Base-by-base conservation (phyloP, 1,140 invertebrate genomes). In the Pseudomyrmex sp. region DNA sequence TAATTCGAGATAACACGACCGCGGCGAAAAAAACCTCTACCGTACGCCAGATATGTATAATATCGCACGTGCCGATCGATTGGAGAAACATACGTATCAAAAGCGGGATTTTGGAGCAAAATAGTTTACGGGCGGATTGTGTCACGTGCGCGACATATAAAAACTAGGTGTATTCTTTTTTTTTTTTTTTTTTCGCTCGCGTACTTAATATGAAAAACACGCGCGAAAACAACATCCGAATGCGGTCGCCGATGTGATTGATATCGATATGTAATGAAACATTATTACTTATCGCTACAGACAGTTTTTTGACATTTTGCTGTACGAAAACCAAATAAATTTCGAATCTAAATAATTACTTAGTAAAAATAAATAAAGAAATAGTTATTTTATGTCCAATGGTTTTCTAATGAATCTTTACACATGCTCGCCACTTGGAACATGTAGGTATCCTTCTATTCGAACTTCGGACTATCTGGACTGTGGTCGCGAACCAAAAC, bases 1-100 rank as follows among this genome's bases (percentile, higher is more conserved):
- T 75, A 48, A 20, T 72, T 68, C n/a, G 15, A 44, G 44, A 70
- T 48, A 44, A 44, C 66, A n/a, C 20, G 76, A 48, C 15, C 2
- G 12, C 2, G 15, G 18, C 63, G 35, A 23, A 56, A 69, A 69
- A 56, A 69, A 58, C 35, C 20, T 70, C 72, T 3, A 26, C 23
- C 10, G 44, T 48, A 35, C 12, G 35, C 15, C 15, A 44, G 20
- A 70, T 70, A 50, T 61, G 35, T 35, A 35, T 35, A 35, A 52
- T 46, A 69, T 58, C 66, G 12, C 52, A 10, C 52, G n/a, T 44
- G 9, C 50, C 52, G 26, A 2, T 10, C 26, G 44, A 59, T 50
- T 59, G 8, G 20, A 20, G 35, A 12, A 20, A n/a, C 1, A 15
- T 12, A 26, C 5, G 20, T 80, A n/a, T 12, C 20, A 26, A 13